Base-by-base conservation (phyloP, 2,888 invertebrate genomes). In the Hyposoter didymator region DNA sequence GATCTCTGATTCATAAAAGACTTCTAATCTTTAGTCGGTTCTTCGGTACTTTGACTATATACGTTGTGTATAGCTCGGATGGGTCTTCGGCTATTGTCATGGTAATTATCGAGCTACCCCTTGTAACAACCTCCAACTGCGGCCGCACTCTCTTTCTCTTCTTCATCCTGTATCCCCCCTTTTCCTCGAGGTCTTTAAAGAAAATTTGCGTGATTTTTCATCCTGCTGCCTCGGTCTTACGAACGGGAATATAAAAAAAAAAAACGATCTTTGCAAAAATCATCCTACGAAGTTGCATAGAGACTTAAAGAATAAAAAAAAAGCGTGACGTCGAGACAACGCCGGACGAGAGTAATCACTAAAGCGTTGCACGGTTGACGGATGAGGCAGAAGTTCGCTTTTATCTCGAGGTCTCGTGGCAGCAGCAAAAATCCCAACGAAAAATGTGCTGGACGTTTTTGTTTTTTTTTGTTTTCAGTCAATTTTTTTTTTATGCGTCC, bases 1-100 rank as follows among this genome's bases (percentile, higher is more conserved):
- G 92, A 91, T 92, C 89, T 90, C 88, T 82, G 89, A 91, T 89
- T 91, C 90, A 91, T 92, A 90, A 91, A 91, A 90, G 91, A 90
- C 89, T 90, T 89, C 88, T 91, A 91, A 92, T 91, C 91, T 90
- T 90, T 87, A 85, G 88, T 89, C 88, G 89, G 87, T 12, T 43
- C 45, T 62, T 47, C 88, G 87, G 87, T 84, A 85, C 89, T 90
- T 89, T 87, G 84, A 89, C 89, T 35, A 55, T 74, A 47, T 89
- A 84, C 66, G 79, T 55, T 69, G 73, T 79, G 75, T 81, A 73
- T 78, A 78, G 76, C 81, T 79, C 74, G 86, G 88, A 80, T 83
- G 82, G 85, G 85, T 85, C 85, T 85, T 89, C 88, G 88, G 81
- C 90, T 84, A 92, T 92, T 92, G 92, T 92, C 87, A 91, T 92